These are phyloP conservation scores for Globia sparganii DNA, from an alignment of 2,888 invertebrate genomes.

Conservation along the genomic window DNA sequence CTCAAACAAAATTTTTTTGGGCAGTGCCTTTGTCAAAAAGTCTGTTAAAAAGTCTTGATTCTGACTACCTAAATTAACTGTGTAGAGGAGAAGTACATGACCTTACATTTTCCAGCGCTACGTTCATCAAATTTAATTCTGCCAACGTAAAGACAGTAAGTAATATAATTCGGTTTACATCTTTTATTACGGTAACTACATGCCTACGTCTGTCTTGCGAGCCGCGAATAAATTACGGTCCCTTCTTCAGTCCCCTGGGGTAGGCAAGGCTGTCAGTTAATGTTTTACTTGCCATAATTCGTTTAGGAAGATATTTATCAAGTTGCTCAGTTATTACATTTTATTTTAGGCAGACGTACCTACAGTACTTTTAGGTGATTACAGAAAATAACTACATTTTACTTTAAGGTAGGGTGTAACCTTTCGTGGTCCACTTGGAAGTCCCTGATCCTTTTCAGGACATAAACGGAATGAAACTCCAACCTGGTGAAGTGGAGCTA, in stretches of 20 bases:
- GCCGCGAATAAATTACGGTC: constrained; percentile 54
- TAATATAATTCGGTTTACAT: constrained; percentile 58
- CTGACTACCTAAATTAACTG: not conserved
- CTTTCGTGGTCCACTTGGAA: not conserved
- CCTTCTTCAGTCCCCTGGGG: constrained; percentile 41
- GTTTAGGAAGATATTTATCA: constrained; percentile 20
- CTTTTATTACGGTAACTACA: constrained; percentile 56
- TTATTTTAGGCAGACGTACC: not conserved
- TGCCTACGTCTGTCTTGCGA: constrained; percentile 48
- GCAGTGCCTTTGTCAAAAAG: not conserved
- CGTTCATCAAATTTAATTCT: constrained; percentile 44
- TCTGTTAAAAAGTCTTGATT: not conserved
- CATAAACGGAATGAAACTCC: not conserved
- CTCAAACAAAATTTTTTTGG: not conserved
- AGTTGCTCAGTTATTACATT: constrained; percentile 11
- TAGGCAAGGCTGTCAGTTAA: constrained; percentile 42
- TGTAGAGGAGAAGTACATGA: not conserved
- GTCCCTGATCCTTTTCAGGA: not conserved
- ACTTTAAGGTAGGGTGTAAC: no score
- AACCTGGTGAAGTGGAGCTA: not conserved
- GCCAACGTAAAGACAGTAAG: constrained; percentile 39
- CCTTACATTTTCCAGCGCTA: constrained; percentile 24
- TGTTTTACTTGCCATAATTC: constrained; percentile 17
- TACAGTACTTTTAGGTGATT: not conserved
- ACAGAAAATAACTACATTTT: not conserved